Percentiles rank a stretch among this genome's conserved stretches.
Evolutionary conservation across 2,888 invertebrate species (phyloP).

Genomic region (Poecilus cupreus): DNA sequence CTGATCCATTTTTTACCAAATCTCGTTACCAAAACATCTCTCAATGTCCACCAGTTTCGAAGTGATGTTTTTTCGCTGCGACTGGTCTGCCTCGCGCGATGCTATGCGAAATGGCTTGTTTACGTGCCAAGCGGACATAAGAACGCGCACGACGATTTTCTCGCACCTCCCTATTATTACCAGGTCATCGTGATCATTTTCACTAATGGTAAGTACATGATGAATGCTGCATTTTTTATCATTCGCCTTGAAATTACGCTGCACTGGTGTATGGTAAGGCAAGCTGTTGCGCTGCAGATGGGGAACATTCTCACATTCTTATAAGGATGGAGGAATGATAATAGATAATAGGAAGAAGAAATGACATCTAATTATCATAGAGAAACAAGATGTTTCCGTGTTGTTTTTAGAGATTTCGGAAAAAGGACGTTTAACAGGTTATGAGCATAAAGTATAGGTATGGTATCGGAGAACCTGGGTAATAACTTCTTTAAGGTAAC

Average conservation of each 20-base stretch:
- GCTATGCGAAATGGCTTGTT: conserved; percentile 54
- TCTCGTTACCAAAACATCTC: neutral
- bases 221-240: conserved; percentile 44
- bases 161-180: conserved; percentile 55
- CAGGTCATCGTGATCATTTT: conserved; percentile 56
- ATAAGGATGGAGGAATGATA: conserved; percentile 1
- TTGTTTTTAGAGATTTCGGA: neutral
- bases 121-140: conserved; percentile 55
- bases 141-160: conserved; percentile 49
- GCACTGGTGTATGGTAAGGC: neutral
- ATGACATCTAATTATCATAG: neutral
- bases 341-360: neutral
- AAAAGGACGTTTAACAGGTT: neutral
- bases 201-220: conserved; percentile 58
- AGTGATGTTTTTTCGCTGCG: conserved; percentile 16
- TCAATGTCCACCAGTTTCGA: conserved; percentile 22
- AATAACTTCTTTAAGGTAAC: neutral
- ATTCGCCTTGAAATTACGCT: conserved; percentile 2
- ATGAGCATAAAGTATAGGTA: neutral
- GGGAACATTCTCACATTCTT: neutral
- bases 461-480: neutral
- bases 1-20: neutral
- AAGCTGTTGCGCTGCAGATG: neutral
- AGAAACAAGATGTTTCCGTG: neutral
- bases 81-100: neutral